phyloP scores from a whole-genome alignment of 2,797 vertebrate genomes.

The Bucorvus abyssinicus region DNA sequence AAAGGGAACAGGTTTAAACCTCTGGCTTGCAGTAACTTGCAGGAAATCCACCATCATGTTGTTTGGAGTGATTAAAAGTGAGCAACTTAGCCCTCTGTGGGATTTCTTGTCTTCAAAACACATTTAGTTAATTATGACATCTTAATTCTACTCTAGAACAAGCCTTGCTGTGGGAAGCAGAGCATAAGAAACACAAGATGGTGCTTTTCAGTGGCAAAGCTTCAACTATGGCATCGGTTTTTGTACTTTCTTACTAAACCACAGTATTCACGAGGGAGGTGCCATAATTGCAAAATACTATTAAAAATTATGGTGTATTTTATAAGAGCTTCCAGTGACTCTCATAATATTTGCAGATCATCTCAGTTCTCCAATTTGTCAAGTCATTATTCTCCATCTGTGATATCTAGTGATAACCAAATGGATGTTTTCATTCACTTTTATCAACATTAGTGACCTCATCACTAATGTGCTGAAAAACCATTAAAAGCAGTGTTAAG shows the following conservation, averaged over 20 bases:
- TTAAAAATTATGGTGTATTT: conserved; percentile 33
- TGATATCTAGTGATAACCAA: not conserved
- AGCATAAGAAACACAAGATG: not conserved
- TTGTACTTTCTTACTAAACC: not conserved
- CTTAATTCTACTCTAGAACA: not conserved
- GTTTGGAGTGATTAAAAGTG: not conserved
- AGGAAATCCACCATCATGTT: not conserved
- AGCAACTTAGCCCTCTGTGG: not conserved
- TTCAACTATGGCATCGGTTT: not conserved
- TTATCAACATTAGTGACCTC: not conserved
- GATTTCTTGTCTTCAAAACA: conserved; percentile 1
- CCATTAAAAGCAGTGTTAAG: not conserved
- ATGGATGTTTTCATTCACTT: conserved; percentile 3
- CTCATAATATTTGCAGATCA: conserved; percentile 45
- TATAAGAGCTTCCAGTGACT: not conserved
- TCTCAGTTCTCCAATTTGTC: conserved; percentile 36
- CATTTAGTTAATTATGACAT: not conserved
- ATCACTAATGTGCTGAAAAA: not conserved
- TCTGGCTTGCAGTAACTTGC: not conserved
- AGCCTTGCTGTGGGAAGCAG: not conserved
- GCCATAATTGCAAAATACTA: not conserved
- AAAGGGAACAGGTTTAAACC: not conserved
- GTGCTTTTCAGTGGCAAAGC: not conserved
- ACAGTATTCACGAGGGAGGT: not conserved
- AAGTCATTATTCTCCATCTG: conserved; percentile 35